A percentile compares a stretch with the other conserved stretches of the same genome.
Evolutionary conservation across 2,888 invertebrate genomes (phyloP).

Genomic region (Bellardia pandia): DNA sequence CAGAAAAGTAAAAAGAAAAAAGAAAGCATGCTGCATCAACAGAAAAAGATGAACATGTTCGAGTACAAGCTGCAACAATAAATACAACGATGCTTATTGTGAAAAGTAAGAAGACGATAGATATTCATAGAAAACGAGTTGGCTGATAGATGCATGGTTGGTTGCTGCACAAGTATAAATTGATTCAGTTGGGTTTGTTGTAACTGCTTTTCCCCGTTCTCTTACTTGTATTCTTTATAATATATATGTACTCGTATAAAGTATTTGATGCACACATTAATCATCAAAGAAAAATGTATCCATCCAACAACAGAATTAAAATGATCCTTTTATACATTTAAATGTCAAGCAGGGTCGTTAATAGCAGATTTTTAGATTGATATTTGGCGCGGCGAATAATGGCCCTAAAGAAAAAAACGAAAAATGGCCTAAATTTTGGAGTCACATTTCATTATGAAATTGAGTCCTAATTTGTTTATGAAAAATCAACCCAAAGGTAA

Average conservation of each 20-base stretch:
- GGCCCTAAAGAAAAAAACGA: too few species aligned
- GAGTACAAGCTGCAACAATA: neutral
- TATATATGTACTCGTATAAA: neutral
- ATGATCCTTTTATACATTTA: neutral
- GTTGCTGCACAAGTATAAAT: neutral
- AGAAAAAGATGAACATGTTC: neutral
- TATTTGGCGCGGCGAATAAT: too few species aligned
- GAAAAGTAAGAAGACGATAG: constrained; percentile 7
- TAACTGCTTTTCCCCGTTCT: neutral
- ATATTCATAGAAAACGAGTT: constrained; percentile 9
- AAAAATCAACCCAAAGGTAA: too few species aligned
- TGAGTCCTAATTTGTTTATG: too few species aligned
- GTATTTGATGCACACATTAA: neutral
- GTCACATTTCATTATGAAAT: too few species aligned
- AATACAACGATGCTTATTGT: neutral
- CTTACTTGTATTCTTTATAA: neutral
- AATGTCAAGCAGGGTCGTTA: neutral
- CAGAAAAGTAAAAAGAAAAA: neutral
- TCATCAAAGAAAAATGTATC: constrained; percentile 8
- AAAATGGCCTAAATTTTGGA: too few species aligned
- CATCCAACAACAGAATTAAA: neutral
- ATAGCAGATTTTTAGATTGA: neutral
- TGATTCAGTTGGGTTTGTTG: constrained; percentile 5
- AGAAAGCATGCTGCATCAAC: constrained; percentile 8
- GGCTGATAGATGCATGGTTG: neutral